A percentile compares a stretch with the other conserved stretches of the same genome.
Evolutionary conservation across 1,140 invertebrate genomes (phyloP).

Genomic region (Sitophilus oryzae): DNA sequence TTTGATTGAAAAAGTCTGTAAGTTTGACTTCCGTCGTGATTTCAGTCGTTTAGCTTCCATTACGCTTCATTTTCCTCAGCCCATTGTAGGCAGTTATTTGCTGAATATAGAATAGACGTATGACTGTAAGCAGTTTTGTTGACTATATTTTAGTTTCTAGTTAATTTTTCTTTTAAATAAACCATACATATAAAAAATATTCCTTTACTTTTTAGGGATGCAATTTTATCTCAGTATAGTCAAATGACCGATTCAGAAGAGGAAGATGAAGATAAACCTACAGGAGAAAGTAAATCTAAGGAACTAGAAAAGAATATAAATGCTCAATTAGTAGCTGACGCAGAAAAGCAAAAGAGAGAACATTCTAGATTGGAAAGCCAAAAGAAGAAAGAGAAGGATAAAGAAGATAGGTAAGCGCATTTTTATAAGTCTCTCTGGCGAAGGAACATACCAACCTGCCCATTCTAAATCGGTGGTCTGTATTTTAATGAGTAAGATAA

Average conservation of each 20-base stretch:
- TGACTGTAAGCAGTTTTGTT: neutral
- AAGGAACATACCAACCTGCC: no score
- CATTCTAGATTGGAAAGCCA: conserved; percentile 69
- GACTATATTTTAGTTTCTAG: neutral
- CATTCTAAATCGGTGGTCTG: no score
- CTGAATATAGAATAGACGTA: neutral
- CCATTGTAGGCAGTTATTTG: no score
- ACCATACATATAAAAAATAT: neutral
- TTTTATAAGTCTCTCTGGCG: no score
- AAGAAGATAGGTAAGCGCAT: conserved; percentile 66
- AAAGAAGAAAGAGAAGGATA: conserved; percentile 82
- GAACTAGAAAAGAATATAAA: conserved; percentile 73
- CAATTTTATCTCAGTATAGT: conserved; percentile 78
- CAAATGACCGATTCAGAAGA: conserved; percentile 66
- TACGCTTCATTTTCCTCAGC: no score
- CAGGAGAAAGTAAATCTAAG: conserved; percentile 37
- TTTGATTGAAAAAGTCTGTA: no score
- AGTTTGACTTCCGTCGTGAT: no score
- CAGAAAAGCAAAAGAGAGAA: conserved; percentile 71
- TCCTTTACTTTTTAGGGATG: conserved; percentile 51
- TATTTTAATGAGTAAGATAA: no score
- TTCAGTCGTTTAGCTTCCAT: no score
- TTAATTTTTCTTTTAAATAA: no score
- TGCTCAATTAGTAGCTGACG: conserved; percentile 62
- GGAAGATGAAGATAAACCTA: conserved; percentile 49